A percentile compares a stretch with the other conserved stretches of the same genome.
These are phyloP conservation scores for Argyrosomus regius DNA, from an alignment of 2,797 vertebrate species.

Conservation along the genomic window DNA sequence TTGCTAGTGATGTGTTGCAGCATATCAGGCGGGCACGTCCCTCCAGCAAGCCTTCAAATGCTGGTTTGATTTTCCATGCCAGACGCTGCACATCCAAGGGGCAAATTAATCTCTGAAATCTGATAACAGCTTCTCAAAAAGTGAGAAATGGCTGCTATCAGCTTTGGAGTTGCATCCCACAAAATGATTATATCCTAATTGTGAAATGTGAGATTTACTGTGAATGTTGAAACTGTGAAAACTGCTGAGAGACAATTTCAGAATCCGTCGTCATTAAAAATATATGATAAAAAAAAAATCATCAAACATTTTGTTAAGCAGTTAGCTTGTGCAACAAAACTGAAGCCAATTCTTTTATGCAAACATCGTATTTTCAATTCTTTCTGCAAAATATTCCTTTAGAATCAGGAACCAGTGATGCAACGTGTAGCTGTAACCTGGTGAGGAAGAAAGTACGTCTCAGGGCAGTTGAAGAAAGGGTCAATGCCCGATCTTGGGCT, in stretches of 20 bases:
- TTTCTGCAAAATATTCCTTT: slow-evolving; percentile 5
- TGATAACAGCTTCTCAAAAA: slow-evolving; percentile 63
- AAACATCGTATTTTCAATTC: too few relatives aligned
- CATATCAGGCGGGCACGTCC: slow-evolving; percentile 59
- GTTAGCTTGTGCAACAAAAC: neutral
- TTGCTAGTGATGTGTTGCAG: slow-evolving; percentile 52
- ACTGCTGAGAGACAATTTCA: neutral
- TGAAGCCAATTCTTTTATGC: neutral
- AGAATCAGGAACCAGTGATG: slow-evolving; percentile 8
- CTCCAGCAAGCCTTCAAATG: slow-evolving; percentile 64
- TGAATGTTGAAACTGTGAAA: slow-evolving; percentile 20
- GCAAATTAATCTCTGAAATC: slow-evolving; percentile 66
- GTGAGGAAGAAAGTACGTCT: slow-evolving; percentile 27
- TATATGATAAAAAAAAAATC: neutral
- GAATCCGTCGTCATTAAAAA: neutral
- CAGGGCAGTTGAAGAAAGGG: slow-evolving; percentile 15
- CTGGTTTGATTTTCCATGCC: slow-evolving; percentile 66
- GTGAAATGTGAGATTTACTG: slow-evolving; percentile 31
- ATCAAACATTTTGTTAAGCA: neutral
- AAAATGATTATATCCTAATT: slow-evolving; percentile 33
- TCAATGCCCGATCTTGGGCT: slow-evolving; percentile 36
- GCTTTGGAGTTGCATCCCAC: slow-evolving; percentile 38
- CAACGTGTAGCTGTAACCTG: slow-evolving; percentile 43
- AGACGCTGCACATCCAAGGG: slow-evolving; percentile 55
- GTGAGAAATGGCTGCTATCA: slow-evolving; percentile 43